Evolutionary conservation across 2,797 vertebrate genomes (phyloP).

Genomic region (Megaceryle alcyon): DNA sequence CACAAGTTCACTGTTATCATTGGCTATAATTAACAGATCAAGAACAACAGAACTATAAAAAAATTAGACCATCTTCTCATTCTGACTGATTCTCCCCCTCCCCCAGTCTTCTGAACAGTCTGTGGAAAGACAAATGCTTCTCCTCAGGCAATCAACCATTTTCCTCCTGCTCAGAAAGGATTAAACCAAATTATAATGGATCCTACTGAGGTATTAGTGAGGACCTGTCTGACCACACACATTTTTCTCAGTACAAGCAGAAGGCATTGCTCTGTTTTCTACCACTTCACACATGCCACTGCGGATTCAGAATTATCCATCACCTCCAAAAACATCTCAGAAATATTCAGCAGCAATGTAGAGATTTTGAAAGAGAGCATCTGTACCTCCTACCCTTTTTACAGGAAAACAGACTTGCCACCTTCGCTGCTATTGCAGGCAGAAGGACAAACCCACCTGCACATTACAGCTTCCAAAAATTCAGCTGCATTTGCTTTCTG

Average conservation of each 20-base stretch:
- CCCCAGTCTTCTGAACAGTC: not conserved
- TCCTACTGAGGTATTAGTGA: conserved; percentile 1
- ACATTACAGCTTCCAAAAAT: not conserved
- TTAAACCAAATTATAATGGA: conserved; percentile 26
- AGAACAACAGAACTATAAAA: not conserved
- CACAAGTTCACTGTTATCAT: not conserved
- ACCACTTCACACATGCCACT: not conserved
- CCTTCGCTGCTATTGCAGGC: not conserved
- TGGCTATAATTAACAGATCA: not conserved
- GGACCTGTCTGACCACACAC: not conserved
- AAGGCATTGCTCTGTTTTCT: not conserved
- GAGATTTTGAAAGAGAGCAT: not conserved
- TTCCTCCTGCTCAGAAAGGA: not conserved
- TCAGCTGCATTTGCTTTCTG: conserved; percentile 17
- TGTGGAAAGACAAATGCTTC: not conserved
- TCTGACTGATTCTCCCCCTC: not conserved
- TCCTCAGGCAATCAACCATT: not conserved
- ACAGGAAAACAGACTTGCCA: not conserved
- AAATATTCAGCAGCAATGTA: not conserved
- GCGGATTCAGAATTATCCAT: not conserved
- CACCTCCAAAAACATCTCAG: not conserved
- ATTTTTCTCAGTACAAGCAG: not conserved
- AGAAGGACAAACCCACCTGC: not conserved
- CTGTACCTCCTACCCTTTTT: not conserved
- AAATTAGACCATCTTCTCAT: not conserved